Conservation (phyloP, 2,888 invertebrate genomes). For the Sabatieria punctata region DNA sequence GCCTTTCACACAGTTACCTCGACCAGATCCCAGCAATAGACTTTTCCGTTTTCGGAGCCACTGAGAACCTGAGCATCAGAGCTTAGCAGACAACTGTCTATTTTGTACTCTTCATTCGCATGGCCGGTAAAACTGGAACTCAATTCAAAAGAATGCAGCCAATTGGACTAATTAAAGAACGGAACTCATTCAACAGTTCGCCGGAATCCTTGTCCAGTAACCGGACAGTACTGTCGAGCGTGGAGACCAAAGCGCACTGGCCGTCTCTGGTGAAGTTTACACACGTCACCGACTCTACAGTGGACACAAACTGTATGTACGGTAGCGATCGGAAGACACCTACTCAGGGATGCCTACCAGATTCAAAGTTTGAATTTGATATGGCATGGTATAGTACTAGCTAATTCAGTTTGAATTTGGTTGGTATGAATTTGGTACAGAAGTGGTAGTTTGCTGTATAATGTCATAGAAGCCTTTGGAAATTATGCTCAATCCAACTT, state of each 20-base stretch:
- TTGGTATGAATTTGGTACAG: too few relatives aligned
- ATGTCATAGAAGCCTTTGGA: too few relatives aligned
- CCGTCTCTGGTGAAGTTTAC: slow-evolving; percentile 73
- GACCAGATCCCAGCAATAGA: slow-evolving; percentile 77
- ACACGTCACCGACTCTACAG: slow-evolving; percentile 49
- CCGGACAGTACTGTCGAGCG: slow-evolving; percentile 61
- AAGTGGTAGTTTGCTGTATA: too few relatives aligned
- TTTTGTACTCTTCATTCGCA: slow-evolving; percentile 53
- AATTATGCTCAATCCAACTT: too few relatives aligned
- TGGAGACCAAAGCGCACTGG: slow-evolving; percentile 70
- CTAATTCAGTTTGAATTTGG: too few relatives aligned
- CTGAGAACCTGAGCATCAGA: slow-evolving; percentile 70
- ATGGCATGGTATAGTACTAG: too few relatives aligned
- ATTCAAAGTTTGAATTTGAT: too few relatives aligned
- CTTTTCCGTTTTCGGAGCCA: slow-evolving; percentile 67
- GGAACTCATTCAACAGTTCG: slow-evolving; percentile 49
- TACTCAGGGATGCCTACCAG: too few relatives aligned
- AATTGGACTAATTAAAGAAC: neutral
- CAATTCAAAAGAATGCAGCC: neutral
- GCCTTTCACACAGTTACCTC: slow-evolving; percentile 34
- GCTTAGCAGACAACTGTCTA: slow-evolving; percentile 67
- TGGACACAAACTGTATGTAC: too few relatives aligned
- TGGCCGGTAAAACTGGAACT: slow-evolving; percentile 58
- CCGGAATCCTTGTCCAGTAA: slow-evolving; percentile 75
- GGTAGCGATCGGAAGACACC: too few relatives aligned